Evolutionary conservation across 2,113 vertebrate genomes (phyloP).

Genomic region (Oriolus oriolus): DNA sequence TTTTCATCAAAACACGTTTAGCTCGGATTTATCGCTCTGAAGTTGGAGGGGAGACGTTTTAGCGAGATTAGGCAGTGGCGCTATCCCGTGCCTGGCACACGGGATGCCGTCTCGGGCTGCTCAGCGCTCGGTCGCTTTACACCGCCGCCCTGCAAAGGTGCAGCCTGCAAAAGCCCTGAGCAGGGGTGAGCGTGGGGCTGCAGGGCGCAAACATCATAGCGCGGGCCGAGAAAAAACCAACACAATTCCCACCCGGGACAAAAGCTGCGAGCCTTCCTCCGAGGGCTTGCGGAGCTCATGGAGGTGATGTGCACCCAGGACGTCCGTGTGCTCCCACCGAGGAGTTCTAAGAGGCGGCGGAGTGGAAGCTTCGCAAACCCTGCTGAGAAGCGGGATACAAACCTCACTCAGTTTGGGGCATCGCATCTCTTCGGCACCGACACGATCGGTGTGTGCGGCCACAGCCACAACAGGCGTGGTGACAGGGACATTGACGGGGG

Average conservation of each 20-base stretch:
- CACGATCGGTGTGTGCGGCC: rapidly evolving
- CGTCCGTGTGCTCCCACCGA: rapidly evolving
- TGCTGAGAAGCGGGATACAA: not conserved
- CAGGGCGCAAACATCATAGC: rapidly evolving
- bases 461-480: rapidly evolving
- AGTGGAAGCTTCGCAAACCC: rapidly evolving
- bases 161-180: not conserved
- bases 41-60: rapidly evolving
- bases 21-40: not conserved
- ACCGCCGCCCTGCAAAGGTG: rapidly evolving
- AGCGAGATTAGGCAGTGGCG: rapidly evolving
- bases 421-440: rapidly evolving
- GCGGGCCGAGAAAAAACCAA: rapidly evolving
- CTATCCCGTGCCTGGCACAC: rapidly evolving
- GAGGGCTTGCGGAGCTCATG: not conserved
- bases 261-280: not conserved
- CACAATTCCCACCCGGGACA: rapidly evolving
- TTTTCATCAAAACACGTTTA: rapidly evolving
- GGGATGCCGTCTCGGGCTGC: rapidly evolving
- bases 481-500: not conserved
- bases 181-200: rapidly evolving
- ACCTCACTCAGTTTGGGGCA: not conserved
- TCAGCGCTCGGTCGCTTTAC: not conserved
- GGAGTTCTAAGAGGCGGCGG: not conserved
- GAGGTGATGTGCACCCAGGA: rapidly evolving